Conservation (phyloP, 30 jellyfish, hydroid and myxozoan genomes). For the Calvadosia cruxmelitensis region DNA sequence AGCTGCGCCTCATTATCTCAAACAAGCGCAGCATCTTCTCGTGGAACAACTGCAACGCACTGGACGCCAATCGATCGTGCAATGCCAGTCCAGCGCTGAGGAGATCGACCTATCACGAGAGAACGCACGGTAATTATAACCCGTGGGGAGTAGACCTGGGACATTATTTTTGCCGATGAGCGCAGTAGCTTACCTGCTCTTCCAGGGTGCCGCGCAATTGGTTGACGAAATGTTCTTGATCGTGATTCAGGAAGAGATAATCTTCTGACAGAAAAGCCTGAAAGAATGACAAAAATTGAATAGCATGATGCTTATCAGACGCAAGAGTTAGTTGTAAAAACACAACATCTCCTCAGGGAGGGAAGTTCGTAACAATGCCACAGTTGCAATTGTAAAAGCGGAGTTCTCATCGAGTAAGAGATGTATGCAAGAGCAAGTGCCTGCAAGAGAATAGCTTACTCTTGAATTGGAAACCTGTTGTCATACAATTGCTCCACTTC, state of each 20-base stretch:
- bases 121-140: no score
- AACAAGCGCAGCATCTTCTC: slow-evolving; percentile 75
- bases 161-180: no score
- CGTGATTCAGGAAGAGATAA: slow-evolving; percentile 50
- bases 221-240: slow-evolving; percentile 29
- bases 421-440: no score
- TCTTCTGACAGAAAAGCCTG: slow-evolving; percentile 89
- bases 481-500: no score
- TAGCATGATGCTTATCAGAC: not conserved
- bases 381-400: no score
- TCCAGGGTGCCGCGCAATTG: slow-evolving; percentile 26
- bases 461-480: no score
- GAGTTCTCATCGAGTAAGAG: no score
- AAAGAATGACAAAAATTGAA: not conserved
- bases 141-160: no score
- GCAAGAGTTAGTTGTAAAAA: no score
- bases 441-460: no score
- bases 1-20: slow-evolving; percentile 69
- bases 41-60: slow-evolving; percentile 64
- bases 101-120: slow-evolving; percentile 26
- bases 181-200: slow-evolving; percentile 75
- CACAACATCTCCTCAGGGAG: no score
- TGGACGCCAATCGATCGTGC: slow-evolving; percentile 63
- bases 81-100: slow-evolving; percentile 60
- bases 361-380: no score